These are phyloP conservation scores for Drosophila mercatorum DNA, from an alignment of 2,888 invertebrate species.

Conservation along the genomic window DNA sequence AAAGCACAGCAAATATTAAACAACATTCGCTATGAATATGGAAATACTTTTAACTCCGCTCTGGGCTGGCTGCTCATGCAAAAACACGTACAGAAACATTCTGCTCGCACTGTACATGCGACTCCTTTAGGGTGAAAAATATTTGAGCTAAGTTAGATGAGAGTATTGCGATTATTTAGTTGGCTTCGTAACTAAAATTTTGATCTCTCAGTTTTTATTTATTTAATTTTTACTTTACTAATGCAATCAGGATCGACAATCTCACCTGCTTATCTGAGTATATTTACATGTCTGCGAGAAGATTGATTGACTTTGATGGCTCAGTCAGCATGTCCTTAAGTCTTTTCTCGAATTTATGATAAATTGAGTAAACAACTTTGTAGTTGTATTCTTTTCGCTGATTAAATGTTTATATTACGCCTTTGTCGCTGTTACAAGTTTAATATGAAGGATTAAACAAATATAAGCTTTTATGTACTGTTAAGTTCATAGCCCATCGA, in stretches of 20 bases:
- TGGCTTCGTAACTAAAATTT: not conserved
- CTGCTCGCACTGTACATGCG: not conserved
- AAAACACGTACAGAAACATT: slow-evolving; percentile 8
- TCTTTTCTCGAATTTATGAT: too few relatives aligned
- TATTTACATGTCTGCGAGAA: not conserved
- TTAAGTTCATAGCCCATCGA: too few relatives aligned
- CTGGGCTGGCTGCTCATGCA: not conserved
- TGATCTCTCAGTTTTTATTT: not conserved
- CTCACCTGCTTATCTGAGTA: too few relatives aligned
- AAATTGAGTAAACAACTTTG: not conserved
- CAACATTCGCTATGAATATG: slow-evolving; percentile 71
- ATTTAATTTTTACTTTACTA: not conserved
- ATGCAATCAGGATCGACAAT: not conserved
- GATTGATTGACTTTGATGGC: too few relatives aligned
- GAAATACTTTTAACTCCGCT: slow-evolving; percentile 53
- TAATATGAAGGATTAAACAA: too few relatives aligned
- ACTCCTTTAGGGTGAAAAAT: slow-evolving; percentile 3
- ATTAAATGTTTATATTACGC: too few relatives aligned
- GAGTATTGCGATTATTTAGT: not conserved
- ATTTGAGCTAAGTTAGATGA: not conserved
- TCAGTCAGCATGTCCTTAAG: too few relatives aligned
- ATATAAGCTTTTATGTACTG: too few relatives aligned
- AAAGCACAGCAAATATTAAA: slow-evolving; percentile 62
- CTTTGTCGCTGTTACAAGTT: too few relatives aligned
- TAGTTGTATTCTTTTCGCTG: not conserved